Evolutionary conservation across 2,888 invertebrate species (phyloP), one percentile per base, ranked within the genome.

Genomic region (Drosophila barbarae): DNA sequence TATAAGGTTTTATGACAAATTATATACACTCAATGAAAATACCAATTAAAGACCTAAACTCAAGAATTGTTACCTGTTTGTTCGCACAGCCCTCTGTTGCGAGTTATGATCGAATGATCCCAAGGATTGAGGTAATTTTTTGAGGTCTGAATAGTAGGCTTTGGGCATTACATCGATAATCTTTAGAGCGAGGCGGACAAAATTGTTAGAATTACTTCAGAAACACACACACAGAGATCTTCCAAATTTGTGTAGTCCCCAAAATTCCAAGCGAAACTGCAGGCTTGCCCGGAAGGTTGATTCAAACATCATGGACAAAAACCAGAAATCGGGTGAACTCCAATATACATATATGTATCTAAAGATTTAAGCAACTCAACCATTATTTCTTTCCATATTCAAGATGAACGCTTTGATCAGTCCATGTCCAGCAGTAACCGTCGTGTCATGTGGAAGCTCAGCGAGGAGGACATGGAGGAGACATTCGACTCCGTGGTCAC

Each of bases 1-100:
- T 41, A 51, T 23, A 63, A 68, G 73, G 71, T 83, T 83, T 80
- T 77, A 75, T 75, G 74, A 78, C 49, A 74, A 71, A 78, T 74
- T 72, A 67, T 77, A 76, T 76, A 80, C 77, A 80, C 61, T 72
- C 64, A 59, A 73, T 66, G 64, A 63, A 66, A 70, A 58, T 72
- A 72, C 55, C 63, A 72, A 77, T 79, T 79, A 79, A 83, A 79
- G 59, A 74, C 55, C 44, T 30, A 59, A 68, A 76, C 21, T 59
- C 66, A 41, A 35, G 51, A 58, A 21, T 13, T 12, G 1, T 21
- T 12, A 21, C 6, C 3, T 21, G 38, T 13, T n/a, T 18, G 6
- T 21, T 39, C 12, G 6, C 10, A 38, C 10, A 38, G 10, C 38
- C 10, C 12, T 5, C 9, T 36, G 15, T 15, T 39, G 12, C 6